A percentile compares a stretch with the other conserved stretches of the same genome.
These are phyloP conservation scores for Hesperophylax magnus DNA, from an alignment of 1,140 invertebrate species.

Conservation along the genomic window DNA sequence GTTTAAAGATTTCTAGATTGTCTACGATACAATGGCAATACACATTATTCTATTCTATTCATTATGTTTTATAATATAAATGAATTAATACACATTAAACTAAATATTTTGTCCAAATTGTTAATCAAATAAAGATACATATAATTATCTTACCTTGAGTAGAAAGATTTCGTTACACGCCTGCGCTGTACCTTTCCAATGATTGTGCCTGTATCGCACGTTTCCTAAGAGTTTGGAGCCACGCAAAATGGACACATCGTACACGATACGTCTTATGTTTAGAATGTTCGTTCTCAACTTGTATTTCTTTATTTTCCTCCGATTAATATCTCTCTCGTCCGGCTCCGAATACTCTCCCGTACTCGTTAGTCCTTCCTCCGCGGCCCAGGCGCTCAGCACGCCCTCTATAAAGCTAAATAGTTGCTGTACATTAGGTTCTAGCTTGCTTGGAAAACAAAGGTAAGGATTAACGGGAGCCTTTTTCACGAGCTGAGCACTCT, in stretches of 20 bases:
- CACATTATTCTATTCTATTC: too few relatives aligned
- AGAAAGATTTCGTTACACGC: conserved; percentile 83
- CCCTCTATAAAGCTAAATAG: conserved; percentile 83
- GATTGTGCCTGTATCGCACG: conserved; percentile 77
- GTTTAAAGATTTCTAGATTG: too few relatives aligned
- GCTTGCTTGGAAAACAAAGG: conserved; percentile 69
- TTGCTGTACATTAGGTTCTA: conserved; percentile 83
- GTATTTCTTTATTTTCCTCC: conserved; percentile 74
- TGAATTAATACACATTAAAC: too few relatives aligned
- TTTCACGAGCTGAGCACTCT: conserved; percentile 59
- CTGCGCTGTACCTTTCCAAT: conserved; percentile 81
- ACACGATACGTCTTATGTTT: conserved; percentile 76
- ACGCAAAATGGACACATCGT: conserved; percentile 75
- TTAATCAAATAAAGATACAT: neutral
- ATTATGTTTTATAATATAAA: too few relatives aligned
- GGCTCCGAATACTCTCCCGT: conserved; percentile 77
- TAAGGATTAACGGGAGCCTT: conserved; percentile 60
- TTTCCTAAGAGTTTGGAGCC: conserved; percentile 76
- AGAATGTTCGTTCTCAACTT: conserved; percentile 76
- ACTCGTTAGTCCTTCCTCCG: conserved; percentile 77
- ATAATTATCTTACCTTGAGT: conserved; percentile 75
- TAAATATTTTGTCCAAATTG: too few relatives aligned
- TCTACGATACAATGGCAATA: too few relatives aligned
- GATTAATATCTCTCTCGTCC: conserved; percentile 75
- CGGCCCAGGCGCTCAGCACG: conserved; percentile 78